These are phyloP conservation scores for Cochlearius cochlearius DNA, from an alignment of 2,113 vertebrate genomes.

Conservation along the genomic window DNA sequence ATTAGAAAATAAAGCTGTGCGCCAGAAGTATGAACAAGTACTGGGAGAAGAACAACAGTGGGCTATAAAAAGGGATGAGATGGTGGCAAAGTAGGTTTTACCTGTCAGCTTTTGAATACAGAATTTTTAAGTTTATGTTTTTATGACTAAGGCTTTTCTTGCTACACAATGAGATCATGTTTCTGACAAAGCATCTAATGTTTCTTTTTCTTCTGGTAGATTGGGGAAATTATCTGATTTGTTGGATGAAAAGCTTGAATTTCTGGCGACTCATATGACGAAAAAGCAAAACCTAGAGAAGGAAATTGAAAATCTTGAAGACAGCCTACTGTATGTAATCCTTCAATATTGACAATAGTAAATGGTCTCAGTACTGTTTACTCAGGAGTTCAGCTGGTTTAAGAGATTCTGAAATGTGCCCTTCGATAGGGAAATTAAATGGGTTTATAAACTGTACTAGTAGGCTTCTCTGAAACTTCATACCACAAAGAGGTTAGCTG, in stretches of 20 bases:
- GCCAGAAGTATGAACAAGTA: background rate
- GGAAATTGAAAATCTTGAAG: background rate
- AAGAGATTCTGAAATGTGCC: background rate
- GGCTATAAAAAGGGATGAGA: background rate
- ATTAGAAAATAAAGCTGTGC: background rate
- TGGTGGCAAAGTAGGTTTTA: slow-evolving; percentile 51
- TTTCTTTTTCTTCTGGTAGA: slow-evolving; percentile 21
- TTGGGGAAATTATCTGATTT: background rate
- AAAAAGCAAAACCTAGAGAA: slow-evolving; percentile 60
- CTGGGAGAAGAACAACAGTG: slow-evolving; percentile 19
- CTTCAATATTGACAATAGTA: background rate
- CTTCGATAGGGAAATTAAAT: background rate
- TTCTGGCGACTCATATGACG: background rate
- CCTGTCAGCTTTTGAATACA: background rate
- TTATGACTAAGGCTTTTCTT: background rate
- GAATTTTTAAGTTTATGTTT: background rate
- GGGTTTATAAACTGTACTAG: background rate
- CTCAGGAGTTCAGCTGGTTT: background rate
- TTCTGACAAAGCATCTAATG: background rate
- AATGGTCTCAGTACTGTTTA: background rate
- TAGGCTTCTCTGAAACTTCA: background rate
- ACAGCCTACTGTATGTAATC: slow-evolving; percentile 15
- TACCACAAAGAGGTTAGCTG: background rate
- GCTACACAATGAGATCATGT: background rate
- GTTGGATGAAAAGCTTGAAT: slow-evolving; percentile 44